A percentile compares a stretch with the other conserved stretches of the same genome.
These are phyloP conservation scores for Antennarius maculatus DNA, from an alignment of 2,797 vertebrate species.

Conservation along the genomic window DNA sequence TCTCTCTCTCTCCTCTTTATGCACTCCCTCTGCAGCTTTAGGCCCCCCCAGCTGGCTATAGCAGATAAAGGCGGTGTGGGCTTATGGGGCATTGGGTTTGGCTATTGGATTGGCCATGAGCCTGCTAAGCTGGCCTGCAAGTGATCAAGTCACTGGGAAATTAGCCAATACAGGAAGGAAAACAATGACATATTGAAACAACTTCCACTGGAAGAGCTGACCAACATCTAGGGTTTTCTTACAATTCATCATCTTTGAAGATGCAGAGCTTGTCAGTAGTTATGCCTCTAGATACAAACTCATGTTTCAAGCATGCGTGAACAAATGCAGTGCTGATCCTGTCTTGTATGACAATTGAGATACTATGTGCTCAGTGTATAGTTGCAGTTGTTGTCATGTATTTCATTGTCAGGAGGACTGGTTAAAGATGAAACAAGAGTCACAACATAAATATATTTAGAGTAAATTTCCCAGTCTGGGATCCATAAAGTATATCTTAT, in stretches of 20 bases:
- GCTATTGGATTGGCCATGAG: slow-evolving; percentile 42
- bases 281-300: slow-evolving; percentile 5
- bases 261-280: slow-evolving; percentile 1
- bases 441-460: slow-evolving; percentile 35
- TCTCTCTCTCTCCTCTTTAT: slow-evolving; percentile 41
- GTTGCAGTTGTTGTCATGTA: slow-evolving; percentile 46
- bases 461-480: no score
- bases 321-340: slow-evolving; percentile 12
- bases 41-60: slow-evolving; percentile 43
- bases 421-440: slow-evolving; percentile 45
- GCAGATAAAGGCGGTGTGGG: slow-evolving; percentile 54
- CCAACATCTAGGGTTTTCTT: not conserved
- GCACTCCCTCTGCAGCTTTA: slow-evolving; percentile 24
- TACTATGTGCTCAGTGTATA: slow-evolving; percentile 26
- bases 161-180: slow-evolving; percentile 53
- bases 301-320: slow-evolving; percentile 4
- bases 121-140: slow-evolving; percentile 34
- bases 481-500: no score
- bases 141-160: slow-evolving; percentile 48
- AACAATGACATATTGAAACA: slow-evolving; percentile 50
- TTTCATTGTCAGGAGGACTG: slow-evolving; percentile 57
- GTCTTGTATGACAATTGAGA: slow-evolving; percentile 24
- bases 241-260: slow-evolving; percentile 6
- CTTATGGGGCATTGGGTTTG: slow-evolving; percentile 35
- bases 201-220: slow-evolving; percentile 37